Conservation (phyloP, 2,113 vertebrate genomes). For the Spilogale gracilis region DNA sequence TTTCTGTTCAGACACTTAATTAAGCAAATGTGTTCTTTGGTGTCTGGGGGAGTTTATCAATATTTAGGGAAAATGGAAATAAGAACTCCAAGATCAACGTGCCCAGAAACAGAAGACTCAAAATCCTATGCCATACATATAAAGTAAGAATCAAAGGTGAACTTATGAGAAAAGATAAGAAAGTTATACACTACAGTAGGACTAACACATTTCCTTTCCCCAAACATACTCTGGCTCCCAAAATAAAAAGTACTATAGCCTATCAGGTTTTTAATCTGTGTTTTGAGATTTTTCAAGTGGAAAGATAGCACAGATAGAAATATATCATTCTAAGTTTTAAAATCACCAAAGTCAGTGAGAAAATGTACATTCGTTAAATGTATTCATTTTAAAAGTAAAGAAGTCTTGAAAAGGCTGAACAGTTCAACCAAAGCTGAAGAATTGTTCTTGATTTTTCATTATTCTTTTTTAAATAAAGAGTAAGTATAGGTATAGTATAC, state of each 20-base stretch:
- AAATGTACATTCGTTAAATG: slow-evolving; percentile 84
- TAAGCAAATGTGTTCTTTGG: slow-evolving; percentile 88
- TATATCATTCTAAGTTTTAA: slow-evolving; percentile 84
- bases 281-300: slow-evolving; percentile 72
- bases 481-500: slow-evolving; percentile 85
- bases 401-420: slow-evolving; percentile 83
- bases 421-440: slow-evolving; percentile 84
- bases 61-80: slow-evolving; percentile 73
- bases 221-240: slow-evolving; percentile 63
- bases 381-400: slow-evolving; percentile 82
- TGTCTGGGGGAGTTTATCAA: slow-evolving; percentile 78
- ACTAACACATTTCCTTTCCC: slow-evolving; percentile 32
- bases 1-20: slow-evolving; percentile 80
- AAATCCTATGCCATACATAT: slow-evolving; percentile 38
- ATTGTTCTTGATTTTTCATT: slow-evolving; percentile 85
- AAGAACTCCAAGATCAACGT: slow-evolving; percentile 58
- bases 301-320: slow-evolving; percentile 78
- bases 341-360: slow-evolving; percentile 83
- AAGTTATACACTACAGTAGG: slow-evolving; percentile 34
- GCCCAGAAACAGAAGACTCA: slow-evolving; percentile 66
- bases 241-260: slow-evolving; percentile 72
- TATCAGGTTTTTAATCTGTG: slow-evolving; percentile 66
- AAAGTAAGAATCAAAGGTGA: slow-evolving; percentile 65
- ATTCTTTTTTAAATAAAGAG: slow-evolving; percentile 88
- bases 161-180: slow-evolving; percentile 34